Base-by-base conservation (phyloP, 2,113 vertebrate genomes). In the Urocolius indicus region DNA sequence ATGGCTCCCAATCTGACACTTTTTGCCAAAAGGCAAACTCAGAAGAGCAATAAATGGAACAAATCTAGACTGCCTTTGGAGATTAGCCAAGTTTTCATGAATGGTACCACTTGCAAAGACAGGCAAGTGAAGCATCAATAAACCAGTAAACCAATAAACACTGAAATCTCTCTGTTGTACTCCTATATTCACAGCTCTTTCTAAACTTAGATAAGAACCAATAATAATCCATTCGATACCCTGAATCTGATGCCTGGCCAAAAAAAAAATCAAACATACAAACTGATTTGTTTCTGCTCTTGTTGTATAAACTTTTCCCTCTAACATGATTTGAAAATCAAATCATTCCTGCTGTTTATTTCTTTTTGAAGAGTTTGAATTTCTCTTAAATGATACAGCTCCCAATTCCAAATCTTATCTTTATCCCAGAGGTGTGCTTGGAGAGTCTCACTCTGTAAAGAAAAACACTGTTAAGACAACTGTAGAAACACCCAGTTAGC, bases 11-110 rank as follows among this genome's bases (percentile, higher is more conserved):
- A 82, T 84, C 92, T 94, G 74, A 94, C 94, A 93, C 93, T 71
- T 85, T 96, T 96, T 94, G 93, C 95, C 89, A 95, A 91, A 94
- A 97, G 84, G 85, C 79, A 91, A 96, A 95, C 80, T 94, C 89
- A 93, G 71, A 96, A 95, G 79, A 91, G 94, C 76, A 95, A 49
- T 75, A 95, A 94, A 95, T 83, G 75, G 72, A 96, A 84, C 52
- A 96, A 94, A 94, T 96, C 97, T 97, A 86, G 66, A 94, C 89
- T 86, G 45, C 52, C 87, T 94, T 96, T 97, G 95, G 97, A 93
- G 61, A 94, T 74, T 89, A 96, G 95, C 96, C 93, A 94, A 69
- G 51, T 63, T 49, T 84, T 87, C 89, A 38, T 94, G 90, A 96
- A 93, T 76, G 85, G 74, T 52, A 92, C 65, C 43, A 68, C 52